Conservation (phyloP, 2,888 invertebrate species). For the Ypsolopha scabrella region DNA sequence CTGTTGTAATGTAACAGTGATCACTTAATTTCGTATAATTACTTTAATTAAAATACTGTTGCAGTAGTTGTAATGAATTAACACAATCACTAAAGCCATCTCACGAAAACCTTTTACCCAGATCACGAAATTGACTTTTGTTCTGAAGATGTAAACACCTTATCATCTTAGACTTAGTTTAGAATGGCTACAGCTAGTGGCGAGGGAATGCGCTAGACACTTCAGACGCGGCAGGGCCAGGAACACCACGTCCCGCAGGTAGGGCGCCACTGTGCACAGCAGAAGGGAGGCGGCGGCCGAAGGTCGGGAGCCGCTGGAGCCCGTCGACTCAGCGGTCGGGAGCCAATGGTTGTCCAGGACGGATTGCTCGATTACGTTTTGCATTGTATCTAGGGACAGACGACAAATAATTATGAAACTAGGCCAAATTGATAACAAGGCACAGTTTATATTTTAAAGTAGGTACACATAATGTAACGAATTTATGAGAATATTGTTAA, state of each 20-base stretch:
- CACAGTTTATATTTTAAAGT: too few relatives aligned
- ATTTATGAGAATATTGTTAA: background rate
- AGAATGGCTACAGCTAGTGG: background rate
- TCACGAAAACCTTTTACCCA: too few relatives aligned
- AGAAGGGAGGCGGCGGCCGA: slow-evolving; percentile 24
- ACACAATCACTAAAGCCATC: too few relatives aligned
- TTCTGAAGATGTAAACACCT: slow-evolving; percentile 11
- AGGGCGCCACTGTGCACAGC: slow-evolving; percentile 32
- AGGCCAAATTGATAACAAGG: too few relatives aligned
- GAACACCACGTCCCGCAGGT: slow-evolving; percentile 21
- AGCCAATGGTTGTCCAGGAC: slow-evolving; percentile 66
- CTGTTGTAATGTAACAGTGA: too few relatives aligned
- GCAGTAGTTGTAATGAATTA: too few relatives aligned
- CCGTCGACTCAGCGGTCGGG: slow-evolving; percentile 55
- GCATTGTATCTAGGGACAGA: slow-evolving; percentile 51
- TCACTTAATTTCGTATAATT: too few relatives aligned
- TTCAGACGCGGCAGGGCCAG: background rate
- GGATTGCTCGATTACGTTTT: slow-evolving; percentile 64
- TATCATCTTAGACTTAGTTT: slow-evolving; percentile 45
- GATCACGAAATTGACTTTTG: too few relatives aligned
- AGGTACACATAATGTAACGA: background rate
- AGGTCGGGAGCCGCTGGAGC: slow-evolving; percentile 30
- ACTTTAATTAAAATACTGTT: too few relatives aligned
- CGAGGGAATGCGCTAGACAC: slow-evolving; percentile 8
- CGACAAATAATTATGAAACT: slow-evolving; percentile 7